A percentile compares a stretch with the other conserved stretches of the same genome.
These are phyloP conservation scores for Ciconia stormi DNA, from an alignment of 2,113 vertebrate species.

Conservation along the genomic window DNA sequence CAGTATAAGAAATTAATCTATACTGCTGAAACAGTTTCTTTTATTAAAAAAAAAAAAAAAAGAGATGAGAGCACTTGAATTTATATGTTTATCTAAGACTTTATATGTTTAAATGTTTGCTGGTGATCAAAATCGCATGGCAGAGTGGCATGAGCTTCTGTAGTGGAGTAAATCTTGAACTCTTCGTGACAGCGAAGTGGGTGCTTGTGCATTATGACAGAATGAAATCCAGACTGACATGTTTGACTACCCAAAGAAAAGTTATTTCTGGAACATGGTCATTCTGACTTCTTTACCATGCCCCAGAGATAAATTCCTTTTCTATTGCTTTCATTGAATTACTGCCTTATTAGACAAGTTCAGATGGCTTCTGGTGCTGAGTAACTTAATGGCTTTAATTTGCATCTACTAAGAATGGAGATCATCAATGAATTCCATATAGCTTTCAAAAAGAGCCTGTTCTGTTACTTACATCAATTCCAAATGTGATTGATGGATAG, in stretches of 20 bases:
- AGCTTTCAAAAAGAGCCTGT: neutral
- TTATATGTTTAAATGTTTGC: neutral
- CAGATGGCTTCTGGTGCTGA: neutral
- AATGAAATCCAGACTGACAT: neutral
- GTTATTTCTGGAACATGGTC: neutral
- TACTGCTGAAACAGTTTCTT: neutral
- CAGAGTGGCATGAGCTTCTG: neutral
- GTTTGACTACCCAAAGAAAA: neutral
- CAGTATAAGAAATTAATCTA: neutral
- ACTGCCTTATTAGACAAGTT: neutral
- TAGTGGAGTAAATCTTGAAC: neutral
- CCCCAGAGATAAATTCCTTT: neutral
- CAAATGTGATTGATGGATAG: neutral
- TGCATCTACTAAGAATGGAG: neutral
- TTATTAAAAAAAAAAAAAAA: neutral
- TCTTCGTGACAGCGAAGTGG: neutral
- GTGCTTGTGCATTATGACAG: neutral
- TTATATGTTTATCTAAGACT: neutral
- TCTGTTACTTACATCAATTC: neutral
- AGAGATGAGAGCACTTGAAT: neutral
- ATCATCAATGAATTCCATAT: neutral
- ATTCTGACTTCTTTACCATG: neutral
- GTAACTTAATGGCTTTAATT: neutral
- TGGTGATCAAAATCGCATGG: neutral
- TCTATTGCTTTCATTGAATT: neutral